phyloP scores from a whole-genome alignment of 2,888 invertebrate genomes.

The Melanchra persicariae region DNA sequence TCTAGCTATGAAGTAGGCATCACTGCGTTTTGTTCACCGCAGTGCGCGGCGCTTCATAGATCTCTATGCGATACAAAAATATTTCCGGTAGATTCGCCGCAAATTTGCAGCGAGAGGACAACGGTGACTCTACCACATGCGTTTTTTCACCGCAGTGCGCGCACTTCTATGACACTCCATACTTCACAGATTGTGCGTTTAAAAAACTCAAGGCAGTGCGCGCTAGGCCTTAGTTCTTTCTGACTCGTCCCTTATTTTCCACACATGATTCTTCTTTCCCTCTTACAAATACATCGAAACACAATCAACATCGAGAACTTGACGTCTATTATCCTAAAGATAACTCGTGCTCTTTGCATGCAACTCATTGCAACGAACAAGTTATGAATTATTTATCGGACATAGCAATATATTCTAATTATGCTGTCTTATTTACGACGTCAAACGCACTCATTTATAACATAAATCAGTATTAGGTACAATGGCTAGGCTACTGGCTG shows the following conservation, averaged over 20 bases:
- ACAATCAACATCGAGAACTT: constrained; percentile 38
- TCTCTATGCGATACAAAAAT: no score
- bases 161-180: no score
- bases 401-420: constrained; percentile 62
- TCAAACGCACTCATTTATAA: constrained; percentile 52
- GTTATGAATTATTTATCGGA: constrained; percentile 60
- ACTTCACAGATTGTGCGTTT: no score
- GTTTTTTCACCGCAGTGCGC: no score
- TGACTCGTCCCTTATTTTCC: background rate
- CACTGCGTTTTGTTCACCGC: no score
- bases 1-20: no score
- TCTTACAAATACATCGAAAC: constrained; percentile 27
- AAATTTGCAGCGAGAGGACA: no score
- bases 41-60: no score
- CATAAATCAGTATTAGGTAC: constrained; percentile 59
- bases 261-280: constrained; percentile 1
- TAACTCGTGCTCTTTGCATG: constrained; percentile 44
- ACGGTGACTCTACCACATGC: no score
- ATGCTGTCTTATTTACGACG: constrained; percentile 59
- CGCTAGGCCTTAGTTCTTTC: constrained; percentile 3
- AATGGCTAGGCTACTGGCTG: constrained; percentile 33
- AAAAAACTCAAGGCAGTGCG: no score
- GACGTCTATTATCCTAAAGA: constrained; percentile 56
- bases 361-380: constrained; percentile 53
- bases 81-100: no score